These are phyloP conservation scores for Bos indicus DNA, from an alignment of 2,113 vertebrate species.

Conservation along the genomic window DNA sequence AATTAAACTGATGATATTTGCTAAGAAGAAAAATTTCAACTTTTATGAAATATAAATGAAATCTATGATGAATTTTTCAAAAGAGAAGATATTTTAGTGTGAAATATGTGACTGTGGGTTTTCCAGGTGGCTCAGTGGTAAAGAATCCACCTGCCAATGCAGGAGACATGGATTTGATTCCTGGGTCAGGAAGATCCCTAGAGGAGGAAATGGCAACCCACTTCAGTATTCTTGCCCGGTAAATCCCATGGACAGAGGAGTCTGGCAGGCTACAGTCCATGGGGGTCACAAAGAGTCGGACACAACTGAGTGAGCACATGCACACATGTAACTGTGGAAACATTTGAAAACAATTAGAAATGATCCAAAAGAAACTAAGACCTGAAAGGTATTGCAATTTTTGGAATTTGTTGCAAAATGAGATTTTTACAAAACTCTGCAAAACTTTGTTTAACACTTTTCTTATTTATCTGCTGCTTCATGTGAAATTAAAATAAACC, in stretches of 20 bases:
- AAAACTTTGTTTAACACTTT: conserved; percentile 15
- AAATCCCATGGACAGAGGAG: background rate
- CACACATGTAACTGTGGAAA: background rate
- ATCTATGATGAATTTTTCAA: background rate
- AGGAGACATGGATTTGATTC: background rate
- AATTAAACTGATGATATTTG: background rate
- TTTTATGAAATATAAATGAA: background rate
- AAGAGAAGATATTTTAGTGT: background rate
- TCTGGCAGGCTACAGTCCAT: background rate
- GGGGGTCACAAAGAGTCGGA: background rate
- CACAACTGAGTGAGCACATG: background rate
- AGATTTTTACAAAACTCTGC: conserved; percentile 6
- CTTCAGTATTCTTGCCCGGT: background rate
- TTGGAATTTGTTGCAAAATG: conserved; percentile 16
- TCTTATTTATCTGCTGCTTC: background rate
- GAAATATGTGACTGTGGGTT: background rate
- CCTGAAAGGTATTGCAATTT: background rate
- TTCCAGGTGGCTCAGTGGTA: background rate
- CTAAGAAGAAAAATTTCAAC: background rate
- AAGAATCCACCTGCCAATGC: background rate
- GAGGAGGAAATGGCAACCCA: background rate
- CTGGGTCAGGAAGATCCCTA: background rate
- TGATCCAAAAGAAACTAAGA: background rate
- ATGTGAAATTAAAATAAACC: conserved; percentile 10
- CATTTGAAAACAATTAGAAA: background rate